Evolutionary conservation across 2,113 vertebrate genomes (phyloP), one percentile per base, ranked within the genome.

Genomic region (Myiopsitta monachus): DNA sequence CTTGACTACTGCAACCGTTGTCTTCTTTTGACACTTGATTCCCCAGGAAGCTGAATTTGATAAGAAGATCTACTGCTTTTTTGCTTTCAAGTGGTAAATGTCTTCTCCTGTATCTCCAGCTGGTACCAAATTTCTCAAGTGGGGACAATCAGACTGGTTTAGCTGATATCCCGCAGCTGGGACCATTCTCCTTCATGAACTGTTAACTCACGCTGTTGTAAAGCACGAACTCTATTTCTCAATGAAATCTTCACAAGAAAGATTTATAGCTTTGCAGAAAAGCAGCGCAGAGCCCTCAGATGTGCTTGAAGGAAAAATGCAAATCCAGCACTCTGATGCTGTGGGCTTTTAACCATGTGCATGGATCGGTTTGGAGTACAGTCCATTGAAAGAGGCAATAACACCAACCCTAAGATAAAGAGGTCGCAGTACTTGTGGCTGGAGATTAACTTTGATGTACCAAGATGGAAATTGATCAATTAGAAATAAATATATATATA

Each of bases 401-500:
- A 44, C 55, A 84, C 26, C 67, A 69, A 22, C 26, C 38, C 38
- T 54, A 49, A 21, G 8, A n/a, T 8, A 59, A 81, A 55, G 68
- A 69, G 57, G 31, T 49, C 43, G 36, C 30, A 30, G 28, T 26
- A 36, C 30, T 18, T 30, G 55, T 70, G 62, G n/a, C 51, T 15
- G 39, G 72, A 69, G 36, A 69, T 74, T 54, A 64, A 38, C 41
- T 69, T 38, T 30, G 69, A 22, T 44, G 33, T 54, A 79, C 7
- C 69, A 49, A 64, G 33, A 36, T n/a, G 41, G 52, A 30, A 93
- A 73, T 3, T 51, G 59, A 66, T 73, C 44, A 64, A 36, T 43
- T 63, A 91, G 33, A 96, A 92, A 84, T 88, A 94, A 83, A 90
- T 92, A 90, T 83, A 88, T 90, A 92, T 81, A 94, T 9, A 94